Conservation (phyloP, 2,113 vertebrate species). For the Melanocharis versteri region DNA sequence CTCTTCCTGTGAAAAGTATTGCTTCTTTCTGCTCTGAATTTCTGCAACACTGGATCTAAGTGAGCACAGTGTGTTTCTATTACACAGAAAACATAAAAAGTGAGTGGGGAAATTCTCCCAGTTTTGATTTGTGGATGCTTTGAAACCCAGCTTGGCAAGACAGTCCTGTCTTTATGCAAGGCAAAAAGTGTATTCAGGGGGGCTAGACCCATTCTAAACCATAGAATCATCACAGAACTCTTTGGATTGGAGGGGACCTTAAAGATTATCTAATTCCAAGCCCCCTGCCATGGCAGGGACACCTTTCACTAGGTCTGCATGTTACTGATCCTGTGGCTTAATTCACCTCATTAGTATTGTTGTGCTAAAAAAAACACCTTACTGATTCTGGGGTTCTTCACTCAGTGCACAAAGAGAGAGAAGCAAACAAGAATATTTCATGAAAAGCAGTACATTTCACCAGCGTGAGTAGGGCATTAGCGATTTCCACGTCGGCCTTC, state of each 20-base stretch:
- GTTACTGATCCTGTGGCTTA: background rate
- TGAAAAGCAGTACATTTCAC: background rate
- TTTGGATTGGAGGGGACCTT: background rate
- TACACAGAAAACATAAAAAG: background rate
- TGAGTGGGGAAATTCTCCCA: background rate
- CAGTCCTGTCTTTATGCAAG: background rate
- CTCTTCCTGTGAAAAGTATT: background rate
- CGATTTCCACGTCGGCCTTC: background rate
- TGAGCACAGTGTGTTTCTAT: background rate
- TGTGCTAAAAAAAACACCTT: background rate
- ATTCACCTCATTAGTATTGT: background rate
- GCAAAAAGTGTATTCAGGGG: background rate
- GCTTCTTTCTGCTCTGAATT: background rate
- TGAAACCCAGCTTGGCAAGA: background rate
- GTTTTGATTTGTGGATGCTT: background rate
- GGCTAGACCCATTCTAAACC: background rate
- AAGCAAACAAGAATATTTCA: background rate
- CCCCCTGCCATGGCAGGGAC: fast-evolving
- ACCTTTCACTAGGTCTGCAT: background rate
- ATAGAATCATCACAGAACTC: no score
- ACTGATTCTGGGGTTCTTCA: background rate
- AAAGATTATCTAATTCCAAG: background rate
- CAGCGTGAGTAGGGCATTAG: background rate
- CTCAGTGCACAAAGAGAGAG: background rate
- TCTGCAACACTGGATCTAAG: background rate